Percentiles rank a stretch among this genome's conserved stretches.
Evolutionary conservation across 2,888 invertebrate genomes (phyloP).

Genomic region (Branchellion lobata): DNA sequence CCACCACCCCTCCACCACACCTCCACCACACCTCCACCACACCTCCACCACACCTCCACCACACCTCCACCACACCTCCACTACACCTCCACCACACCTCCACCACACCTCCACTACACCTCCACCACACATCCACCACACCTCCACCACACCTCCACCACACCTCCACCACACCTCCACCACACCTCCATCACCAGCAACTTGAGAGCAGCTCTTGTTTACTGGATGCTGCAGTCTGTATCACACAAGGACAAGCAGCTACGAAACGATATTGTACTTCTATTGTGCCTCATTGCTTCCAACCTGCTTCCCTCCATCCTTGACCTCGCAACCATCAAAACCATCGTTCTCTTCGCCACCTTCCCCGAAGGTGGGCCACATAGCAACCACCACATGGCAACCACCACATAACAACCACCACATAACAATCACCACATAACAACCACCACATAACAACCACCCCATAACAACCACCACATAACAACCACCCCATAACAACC

Average conservation of each 20-base stretch:
- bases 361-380: slow-evolving; percentile 60
- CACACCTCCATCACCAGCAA: slow-evolving; percentile 54
- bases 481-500: slow-evolving; percentile 60
- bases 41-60: no score
- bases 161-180: background rate
- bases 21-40: no score
- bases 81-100: no score
- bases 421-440: no score
- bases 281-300: slow-evolving; percentile 58
- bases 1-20: no score
- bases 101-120: no score
- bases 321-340: slow-evolving; percentile 61
- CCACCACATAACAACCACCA: no score
- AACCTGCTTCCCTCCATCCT: slow-evolving; percentile 57
- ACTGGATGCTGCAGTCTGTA: slow-evolving; percentile 60
- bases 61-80: no score
- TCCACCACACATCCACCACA: background rate
- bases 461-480: slow-evolving; percentile 62
- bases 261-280: slow-evolving; percentile 61
- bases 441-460: slow-evolving; percentile 55
- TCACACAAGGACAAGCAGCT: slow-evolving; percentile 61
- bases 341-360: slow-evolving; percentile 61
- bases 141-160: background rate
- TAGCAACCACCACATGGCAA: no score
- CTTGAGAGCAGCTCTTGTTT: slow-evolving; percentile 60